Conservation (phyloP, 2,797 vertebrate genomes). For the Falco columbarius region DNA sequence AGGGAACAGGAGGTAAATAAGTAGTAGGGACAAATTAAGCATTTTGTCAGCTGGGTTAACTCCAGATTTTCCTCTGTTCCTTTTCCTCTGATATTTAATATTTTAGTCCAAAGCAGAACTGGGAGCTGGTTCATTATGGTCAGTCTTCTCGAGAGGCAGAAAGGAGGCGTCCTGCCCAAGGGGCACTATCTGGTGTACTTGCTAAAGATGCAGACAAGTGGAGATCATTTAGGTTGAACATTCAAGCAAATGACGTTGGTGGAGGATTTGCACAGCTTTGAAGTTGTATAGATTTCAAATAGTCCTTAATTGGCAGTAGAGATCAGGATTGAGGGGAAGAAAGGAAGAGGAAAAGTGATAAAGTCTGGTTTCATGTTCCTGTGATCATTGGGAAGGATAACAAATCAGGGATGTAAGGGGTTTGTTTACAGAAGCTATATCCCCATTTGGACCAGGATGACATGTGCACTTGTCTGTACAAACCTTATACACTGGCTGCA, state of each 20-base stretch:
- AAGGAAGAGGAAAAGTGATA: neutral
- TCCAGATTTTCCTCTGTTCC: neutral
- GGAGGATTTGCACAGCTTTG: neutral
- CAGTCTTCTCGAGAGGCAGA: neutral
- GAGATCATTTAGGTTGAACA: neutral
- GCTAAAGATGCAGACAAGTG: neutral
- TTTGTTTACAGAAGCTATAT: neutral
- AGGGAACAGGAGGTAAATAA: neutral
- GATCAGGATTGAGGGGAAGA: neutral
- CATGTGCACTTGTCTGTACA: fast-evolving
- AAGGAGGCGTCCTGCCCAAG: neutral
- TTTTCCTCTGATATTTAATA: neutral
- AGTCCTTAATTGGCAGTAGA: neutral
- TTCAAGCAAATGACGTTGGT: neutral
- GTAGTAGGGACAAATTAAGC: neutral
- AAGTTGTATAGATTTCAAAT: neutral
- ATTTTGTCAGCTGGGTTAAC: neutral
- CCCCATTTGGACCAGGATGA: neutral
- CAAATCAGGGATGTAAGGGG: neutral
- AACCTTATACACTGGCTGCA: neutral
- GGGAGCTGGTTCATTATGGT: neutral
- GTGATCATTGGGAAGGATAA: neutral
- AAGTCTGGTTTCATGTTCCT: neutral
- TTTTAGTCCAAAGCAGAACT: neutral
- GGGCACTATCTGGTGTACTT: neutral